Evolutionary conservation across 2,113 vertebrate species (phyloP).

Genomic region (Balaenoptera acutorostrata): DNA sequence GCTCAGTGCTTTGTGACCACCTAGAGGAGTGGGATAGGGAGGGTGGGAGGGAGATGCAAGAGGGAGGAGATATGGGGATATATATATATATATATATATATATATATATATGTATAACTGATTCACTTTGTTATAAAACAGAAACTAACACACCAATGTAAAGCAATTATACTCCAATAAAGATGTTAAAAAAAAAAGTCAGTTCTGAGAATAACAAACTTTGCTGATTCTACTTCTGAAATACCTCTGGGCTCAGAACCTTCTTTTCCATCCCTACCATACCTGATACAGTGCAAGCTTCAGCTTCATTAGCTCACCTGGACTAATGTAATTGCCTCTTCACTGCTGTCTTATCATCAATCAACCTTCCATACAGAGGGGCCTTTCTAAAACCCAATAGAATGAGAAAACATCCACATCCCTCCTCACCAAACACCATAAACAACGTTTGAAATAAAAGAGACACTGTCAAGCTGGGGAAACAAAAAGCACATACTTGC

Average conservation of each 20-base stretch:
- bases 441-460: neutral
- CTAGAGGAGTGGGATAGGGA: too few species aligned
- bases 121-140: too few species aligned
- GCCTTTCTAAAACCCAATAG: neutral
- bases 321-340: neutral
- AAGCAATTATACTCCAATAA: too few species aligned
- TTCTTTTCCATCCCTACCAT: neutral
- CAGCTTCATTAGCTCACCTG: neutral
- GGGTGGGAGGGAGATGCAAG: too few species aligned
- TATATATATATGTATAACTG: too few species aligned
- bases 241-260: neutral
- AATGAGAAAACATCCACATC: neutral
- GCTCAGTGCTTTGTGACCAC: too few species aligned
- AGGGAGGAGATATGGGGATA: too few species aligned
- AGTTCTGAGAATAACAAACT: neutral
- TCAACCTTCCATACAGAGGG: neutral
- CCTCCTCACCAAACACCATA: neutral
- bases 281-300: neutral
- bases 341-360: neutral
- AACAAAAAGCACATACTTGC: neutral
- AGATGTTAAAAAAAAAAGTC: neutral
- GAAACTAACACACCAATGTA: too few species aligned
- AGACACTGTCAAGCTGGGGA: neutral
- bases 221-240: neutral
- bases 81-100: too few species aligned